These are phyloP conservation scores for Chamaetylas fuelleborni DNA, from an alignment of 2,113 vertebrate genomes.

Conservation along the genomic window DNA sequence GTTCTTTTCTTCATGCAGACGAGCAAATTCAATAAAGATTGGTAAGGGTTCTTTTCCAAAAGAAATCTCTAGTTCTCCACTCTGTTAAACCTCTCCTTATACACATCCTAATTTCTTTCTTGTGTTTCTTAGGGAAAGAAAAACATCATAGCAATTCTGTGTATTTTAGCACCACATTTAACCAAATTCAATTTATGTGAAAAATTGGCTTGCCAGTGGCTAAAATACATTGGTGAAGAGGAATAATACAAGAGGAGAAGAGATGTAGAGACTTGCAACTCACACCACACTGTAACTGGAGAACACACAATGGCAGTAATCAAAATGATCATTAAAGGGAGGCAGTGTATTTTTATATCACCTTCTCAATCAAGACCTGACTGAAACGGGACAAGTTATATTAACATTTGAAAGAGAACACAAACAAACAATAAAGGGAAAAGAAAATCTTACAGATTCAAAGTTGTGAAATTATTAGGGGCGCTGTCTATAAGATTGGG, in stretches of 20 bases:
- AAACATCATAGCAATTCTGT: neutral
- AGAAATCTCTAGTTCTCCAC: slow-evolving; percentile 5
- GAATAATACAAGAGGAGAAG: neutral
- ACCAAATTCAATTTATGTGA: neutral
- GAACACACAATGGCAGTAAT: slow-evolving; percentile 44
- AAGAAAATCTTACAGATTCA: neutral
- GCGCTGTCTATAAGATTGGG: neutral
- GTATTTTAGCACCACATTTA: slow-evolving; percentile 12
- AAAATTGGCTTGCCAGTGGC: neutral
- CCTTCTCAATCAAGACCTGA: slow-evolving; percentile 45
- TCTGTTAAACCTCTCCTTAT: slow-evolving; percentile 18
- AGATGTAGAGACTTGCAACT: slow-evolving; percentile 26
- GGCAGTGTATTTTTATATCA: slow-evolving; percentile 14
- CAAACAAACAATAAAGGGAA: slow-evolving; percentile 13
- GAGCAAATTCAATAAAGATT: slow-evolving; percentile 71
- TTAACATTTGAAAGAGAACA: neutral
- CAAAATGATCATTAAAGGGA: slow-evolving; percentile 35
- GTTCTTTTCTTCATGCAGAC: slow-evolving; percentile 71
- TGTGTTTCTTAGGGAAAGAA: neutral
- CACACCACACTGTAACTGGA: slow-evolving; percentile 14
- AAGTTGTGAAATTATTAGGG: neutral
- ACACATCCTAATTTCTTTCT: neutral
- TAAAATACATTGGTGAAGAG: neutral
- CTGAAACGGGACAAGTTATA: neutral
- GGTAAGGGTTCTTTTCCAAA: slow-evolving; percentile 14